Base-by-base conservation (phyloP, 2,113 vertebrate genomes). In the Erythrolamprus reginae region DNA sequence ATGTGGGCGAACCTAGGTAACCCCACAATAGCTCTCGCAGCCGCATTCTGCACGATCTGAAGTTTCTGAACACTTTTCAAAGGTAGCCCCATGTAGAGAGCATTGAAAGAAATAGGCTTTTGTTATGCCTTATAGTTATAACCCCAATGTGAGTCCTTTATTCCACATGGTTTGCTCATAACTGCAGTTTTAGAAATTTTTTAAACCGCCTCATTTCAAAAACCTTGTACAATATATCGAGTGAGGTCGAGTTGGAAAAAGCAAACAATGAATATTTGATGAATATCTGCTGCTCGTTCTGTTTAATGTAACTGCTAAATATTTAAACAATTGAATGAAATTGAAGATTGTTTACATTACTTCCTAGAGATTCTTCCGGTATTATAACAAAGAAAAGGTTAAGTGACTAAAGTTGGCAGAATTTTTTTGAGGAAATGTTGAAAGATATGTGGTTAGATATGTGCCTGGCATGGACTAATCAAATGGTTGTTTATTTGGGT, bases 241-340 rank as follows among this genome's bases (percentile, higher is more conserved):
- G 70, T 38, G 33, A 77, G 7, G 70, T 77, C 70, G 21, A 7
- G 13, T 42, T 77, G 7, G 70, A 42, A 77, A 77, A 77, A 77
- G 33, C 70, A 77, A 77, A 42, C 33, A 77, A 42, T 77, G 70
- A 77, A 77, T 42, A 42, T 38, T 77, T 77, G 70, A 47, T 77
- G 33, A 53, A 88, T 55, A 70, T 55, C 50, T 90, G 91, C 90
- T 48, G 85, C 7, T 89, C 33, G 77, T 61, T 65, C 86, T 93
- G 45, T 50, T 38, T 45, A 50, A 47, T 83, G 51, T 21, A 19
- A 13, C 51, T 12, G 17, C 17, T 12, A 61, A 12, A 23, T 48
- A 84, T 84, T 28, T 51, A 88, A 77, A 47, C 9, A n/a, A 23
- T 65, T 38, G n/a, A 26, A 89, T 86, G 21, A 55, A 38, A 24